phyloP scores from a whole-genome alignment of 2,888 invertebrate genomes.

The Choristoneura rosaceana region DNA sequence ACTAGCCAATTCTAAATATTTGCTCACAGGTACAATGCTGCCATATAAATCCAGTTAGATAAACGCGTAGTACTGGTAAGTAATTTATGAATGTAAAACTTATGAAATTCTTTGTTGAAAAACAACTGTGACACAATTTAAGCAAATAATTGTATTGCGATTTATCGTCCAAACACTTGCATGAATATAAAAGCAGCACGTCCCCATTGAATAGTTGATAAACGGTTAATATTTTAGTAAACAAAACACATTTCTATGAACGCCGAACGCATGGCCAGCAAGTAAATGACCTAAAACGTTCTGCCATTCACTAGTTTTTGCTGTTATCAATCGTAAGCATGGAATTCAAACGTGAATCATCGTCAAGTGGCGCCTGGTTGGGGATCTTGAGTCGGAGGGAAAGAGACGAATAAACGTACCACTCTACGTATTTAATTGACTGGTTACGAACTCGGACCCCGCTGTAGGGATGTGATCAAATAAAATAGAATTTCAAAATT shows the following conservation, averaged over 20 bases:
- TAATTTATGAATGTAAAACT: background rate
- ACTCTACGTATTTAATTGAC: slow-evolving; percentile 83
- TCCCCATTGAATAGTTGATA: slow-evolving; percentile 24
- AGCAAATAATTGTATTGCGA: background rate
- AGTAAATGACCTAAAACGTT: slow-evolving; percentile 74
- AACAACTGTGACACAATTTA: background rate
- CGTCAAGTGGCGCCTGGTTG: slow-evolving; percentile 82
- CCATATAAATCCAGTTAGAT: too few species aligned
- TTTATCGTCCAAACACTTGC: background rate
- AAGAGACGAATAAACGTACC: slow-evolving; percentile 75
- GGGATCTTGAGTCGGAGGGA: slow-evolving; percentile 72
- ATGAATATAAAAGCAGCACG: slow-evolving; percentile 10
- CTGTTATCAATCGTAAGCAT: slow-evolving; percentile 83
- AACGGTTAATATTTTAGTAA: slow-evolving; percentile 53
- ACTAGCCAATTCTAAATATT: too few species aligned
- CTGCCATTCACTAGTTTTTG: slow-evolving; percentile 78
- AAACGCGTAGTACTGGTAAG: background rate
- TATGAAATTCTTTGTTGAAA: background rate
- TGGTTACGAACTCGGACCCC: slow-evolving; percentile 82
- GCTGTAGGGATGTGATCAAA: slow-evolving; percentile 79
- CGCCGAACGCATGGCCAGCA: slow-evolving; percentile 61
- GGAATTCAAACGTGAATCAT: slow-evolving; percentile 83
- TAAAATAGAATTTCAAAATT: slow-evolving; percentile 81
- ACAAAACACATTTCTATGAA: slow-evolving; percentile 59
- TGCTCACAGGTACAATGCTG: too few species aligned